Evolutionary conservation across 2,113 vertebrate genomes (phyloP).

Genomic region (Excalfactoria chinensis): DNA sequence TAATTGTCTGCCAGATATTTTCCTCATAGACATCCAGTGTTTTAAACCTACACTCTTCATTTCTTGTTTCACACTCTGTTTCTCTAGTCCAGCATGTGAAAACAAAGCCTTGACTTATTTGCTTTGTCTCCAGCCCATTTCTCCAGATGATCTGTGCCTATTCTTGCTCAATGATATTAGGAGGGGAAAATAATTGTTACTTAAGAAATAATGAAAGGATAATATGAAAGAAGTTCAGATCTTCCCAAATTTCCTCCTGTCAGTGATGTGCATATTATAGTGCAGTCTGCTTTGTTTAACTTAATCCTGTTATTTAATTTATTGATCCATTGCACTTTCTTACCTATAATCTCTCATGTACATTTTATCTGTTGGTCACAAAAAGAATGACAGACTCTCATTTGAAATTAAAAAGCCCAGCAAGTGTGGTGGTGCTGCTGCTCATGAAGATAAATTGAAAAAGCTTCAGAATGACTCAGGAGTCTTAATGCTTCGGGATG

Average conservation of each 20-base stretch:
- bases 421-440: not conserved
- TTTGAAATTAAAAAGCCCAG: not conserved
- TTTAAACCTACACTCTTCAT: not conserved
- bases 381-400: not conserved
- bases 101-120: not conserved
- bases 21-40: not conserved
- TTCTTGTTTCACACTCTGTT: not conserved
- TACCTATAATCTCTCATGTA: not conserved
- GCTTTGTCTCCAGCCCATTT: not conserved
- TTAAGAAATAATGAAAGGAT: not conserved
- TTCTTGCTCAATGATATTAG: not conserved
- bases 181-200: fast-evolving
- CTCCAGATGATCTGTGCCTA: not conserved
- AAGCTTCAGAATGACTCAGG: not conserved
- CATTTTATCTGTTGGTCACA: not conserved
- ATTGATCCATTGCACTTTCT: not conserved
- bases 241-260: not conserved
- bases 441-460: not conserved
- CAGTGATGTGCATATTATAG: not conserved
- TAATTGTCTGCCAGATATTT: not conserved
- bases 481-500: not conserved
- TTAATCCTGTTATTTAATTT: not conserved
- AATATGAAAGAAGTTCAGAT: not conserved
- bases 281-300: not conserved
- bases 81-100: not conserved